A percentile compares a stretch with the other conserved stretches of the same genome.
Conservation (phyloP, 2,888 invertebrate species). For the Diadromus collaris region DNA sequence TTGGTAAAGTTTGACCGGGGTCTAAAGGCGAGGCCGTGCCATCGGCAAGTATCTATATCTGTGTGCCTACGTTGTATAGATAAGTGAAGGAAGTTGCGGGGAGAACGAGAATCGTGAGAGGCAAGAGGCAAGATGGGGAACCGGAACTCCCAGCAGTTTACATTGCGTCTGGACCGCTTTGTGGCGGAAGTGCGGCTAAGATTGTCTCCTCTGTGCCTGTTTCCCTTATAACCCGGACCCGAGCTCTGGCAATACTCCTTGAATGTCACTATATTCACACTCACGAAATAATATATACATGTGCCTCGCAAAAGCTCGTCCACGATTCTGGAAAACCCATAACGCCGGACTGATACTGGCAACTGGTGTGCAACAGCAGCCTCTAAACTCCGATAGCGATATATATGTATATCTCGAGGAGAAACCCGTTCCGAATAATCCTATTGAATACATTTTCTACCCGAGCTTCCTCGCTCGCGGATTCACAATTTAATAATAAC, state of each 20-base stretch:
- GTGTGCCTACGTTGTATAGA: not conserved
- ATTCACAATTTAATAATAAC: slow-evolving; percentile 15
- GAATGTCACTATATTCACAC: slow-evolving; percentile 18
- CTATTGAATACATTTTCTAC: slow-evolving; percentile 15
- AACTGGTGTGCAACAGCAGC: slow-evolving; percentile 14
- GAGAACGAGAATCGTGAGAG: slow-evolving; percentile 10
- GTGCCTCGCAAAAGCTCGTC: slow-evolving; percentile 8
- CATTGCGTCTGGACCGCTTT: slow-evolving; percentile 42
- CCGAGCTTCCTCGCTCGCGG: not conserved
- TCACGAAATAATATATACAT: slow-evolving; percentile 17
- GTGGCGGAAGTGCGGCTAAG: slow-evolving; percentile 45
- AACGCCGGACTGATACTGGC: slow-evolving; percentile 14
- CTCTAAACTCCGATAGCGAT: slow-evolving; percentile 22
- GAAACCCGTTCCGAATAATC: slow-evolving; percentile 4
- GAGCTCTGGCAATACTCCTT: slow-evolving; percentile 5
- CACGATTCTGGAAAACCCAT: not conserved
- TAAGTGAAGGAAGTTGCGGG: slow-evolving; percentile 5
- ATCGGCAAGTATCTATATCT: not conserved
- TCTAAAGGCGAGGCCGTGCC: not conserved
- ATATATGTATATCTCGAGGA: not conserved
- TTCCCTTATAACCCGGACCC: not conserved
- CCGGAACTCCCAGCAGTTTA: slow-evolving; percentile 35
- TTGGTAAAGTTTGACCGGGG: slow-evolving; percentile 43
- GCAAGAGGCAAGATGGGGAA: slow-evolving; percentile 13
- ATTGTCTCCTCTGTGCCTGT: slow-evolving; percentile 32